Evolutionary conservation across 2,113 vertebrate species (phyloP).

Genomic region (Circaetus cinerascens): DNA sequence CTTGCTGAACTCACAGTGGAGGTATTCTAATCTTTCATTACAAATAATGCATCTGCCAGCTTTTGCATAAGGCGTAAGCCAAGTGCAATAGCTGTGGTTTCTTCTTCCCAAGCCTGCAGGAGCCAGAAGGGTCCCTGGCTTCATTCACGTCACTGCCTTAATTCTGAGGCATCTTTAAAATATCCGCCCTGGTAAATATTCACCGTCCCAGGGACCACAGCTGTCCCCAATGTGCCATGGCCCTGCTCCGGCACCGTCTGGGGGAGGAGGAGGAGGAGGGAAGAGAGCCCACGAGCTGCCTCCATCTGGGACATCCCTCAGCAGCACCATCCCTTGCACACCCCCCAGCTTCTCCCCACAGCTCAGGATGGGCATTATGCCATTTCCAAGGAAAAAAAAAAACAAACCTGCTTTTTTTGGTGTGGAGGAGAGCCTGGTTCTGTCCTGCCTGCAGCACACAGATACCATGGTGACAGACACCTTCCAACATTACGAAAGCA

Average conservation of each 20-base stretch:
- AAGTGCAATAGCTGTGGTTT: background rate
- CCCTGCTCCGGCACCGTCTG: background rate
- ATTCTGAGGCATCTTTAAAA: background rate
- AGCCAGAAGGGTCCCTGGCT: background rate
- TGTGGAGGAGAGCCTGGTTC: background rate
- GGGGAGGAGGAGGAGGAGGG: background rate
- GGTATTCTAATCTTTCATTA: background rate
- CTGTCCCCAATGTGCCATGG: background rate
- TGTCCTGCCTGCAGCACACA: background rate
- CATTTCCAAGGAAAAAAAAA: background rate
- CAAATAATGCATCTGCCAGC: background rate
- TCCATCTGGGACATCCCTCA: background rate
- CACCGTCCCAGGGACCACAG: background rate
- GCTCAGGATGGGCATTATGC: background rate
- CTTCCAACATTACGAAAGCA: background rate
- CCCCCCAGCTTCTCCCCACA: background rate
- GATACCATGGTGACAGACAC: constrained; percentile 41
- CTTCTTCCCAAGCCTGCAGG: background rate
- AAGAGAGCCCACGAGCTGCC: background rate
- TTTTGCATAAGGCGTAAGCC: background rate
- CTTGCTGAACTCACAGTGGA: background rate
- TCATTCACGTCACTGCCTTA: background rate
- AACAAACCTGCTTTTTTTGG: background rate
- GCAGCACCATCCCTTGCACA: background rate
- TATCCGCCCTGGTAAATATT: background rate